phyloP scores from a whole-genome alignment of 2,797 vertebrate species.

The Neopelma chrysocephalum region DNA sequence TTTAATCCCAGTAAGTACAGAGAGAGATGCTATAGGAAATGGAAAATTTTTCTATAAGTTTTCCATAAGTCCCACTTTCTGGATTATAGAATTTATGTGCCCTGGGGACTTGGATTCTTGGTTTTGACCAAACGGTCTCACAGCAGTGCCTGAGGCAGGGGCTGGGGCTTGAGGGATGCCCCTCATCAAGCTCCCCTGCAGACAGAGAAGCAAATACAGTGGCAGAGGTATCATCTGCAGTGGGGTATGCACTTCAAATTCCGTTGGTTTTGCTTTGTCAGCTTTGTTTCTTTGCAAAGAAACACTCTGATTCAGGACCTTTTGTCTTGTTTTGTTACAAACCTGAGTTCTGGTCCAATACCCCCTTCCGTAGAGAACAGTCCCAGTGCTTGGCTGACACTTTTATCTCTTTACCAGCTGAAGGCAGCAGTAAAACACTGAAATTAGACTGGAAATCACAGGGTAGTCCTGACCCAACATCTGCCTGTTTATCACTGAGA shows the following conservation, averaged over 20 bases:
- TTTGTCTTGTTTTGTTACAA: not conserved
- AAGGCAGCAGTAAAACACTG: not conserved
- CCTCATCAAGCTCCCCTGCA: not conserved
- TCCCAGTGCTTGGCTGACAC: not conserved
- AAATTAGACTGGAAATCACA: not conserved
- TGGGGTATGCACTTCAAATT: rapidly evolving
- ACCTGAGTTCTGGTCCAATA: not conserved
- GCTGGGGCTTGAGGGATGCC: rapidly evolving
- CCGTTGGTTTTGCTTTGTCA: not conserved
- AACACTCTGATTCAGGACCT: not conserved
- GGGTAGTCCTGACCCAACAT: not conserved
- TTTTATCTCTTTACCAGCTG: not conserved
- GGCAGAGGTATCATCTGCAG: not conserved
- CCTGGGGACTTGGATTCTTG: not conserved
- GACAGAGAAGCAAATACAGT: rapidly evolving
- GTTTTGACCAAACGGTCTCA: not conserved
- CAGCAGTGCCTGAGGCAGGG: not conserved
- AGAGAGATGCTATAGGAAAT: not conserved
- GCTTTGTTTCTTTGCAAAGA: not conserved
- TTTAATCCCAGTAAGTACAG: not conserved
- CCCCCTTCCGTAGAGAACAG: not conserved
- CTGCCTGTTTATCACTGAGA: not conserved
- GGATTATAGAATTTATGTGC: not conserved
- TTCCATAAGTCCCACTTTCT: not conserved
- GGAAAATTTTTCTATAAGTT: rapidly evolving